Evolutionary conservation across 1,140 invertebrate species (phyloP), one percentile per base, ranked within the genome.

Genomic region (Liolophura sinensis): DNA sequence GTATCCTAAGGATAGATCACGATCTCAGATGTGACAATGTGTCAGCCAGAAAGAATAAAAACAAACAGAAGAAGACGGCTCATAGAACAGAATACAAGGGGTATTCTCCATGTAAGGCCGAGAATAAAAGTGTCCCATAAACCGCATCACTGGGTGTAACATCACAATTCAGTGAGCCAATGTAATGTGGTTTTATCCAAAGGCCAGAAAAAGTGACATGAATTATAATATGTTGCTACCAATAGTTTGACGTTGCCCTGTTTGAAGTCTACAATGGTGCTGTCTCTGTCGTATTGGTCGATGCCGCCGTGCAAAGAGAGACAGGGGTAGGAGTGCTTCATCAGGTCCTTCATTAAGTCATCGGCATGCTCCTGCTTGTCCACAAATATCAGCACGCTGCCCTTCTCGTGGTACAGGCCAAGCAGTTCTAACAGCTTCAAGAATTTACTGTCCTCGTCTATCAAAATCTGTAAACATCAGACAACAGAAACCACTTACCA

Each of bases 361-460:
- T 99, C 97, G 0, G 96, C 87, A 83, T 96, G 93, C 82, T 99
- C 97, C 85, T 99, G 98, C 78, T 99, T 99, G 78, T 99, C 97
- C 0, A 99, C 98, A 85, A 99, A 99, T 16, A 99, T 92, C 63
- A 99, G 93, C 9, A 92, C 91, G 77, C 93, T 96, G 24, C 97
- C 97, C 75, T 92, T 88, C 74, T 97, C 93, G 78, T 95, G 94
- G 86, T 96, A 99, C 62, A 94, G 87, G 1, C 98, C 98, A 5
- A 99, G 86, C 15, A 99, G 87, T 84, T 99, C 97, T 7, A 99
- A 84, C 0, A 99, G 86, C 85, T 99, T 99, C 62, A 99, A 91
- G 84, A 99, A 98, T 80, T 99, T 99, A 54, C 96, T 91, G 51
- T 99, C 97, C 68, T 99, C 97, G 70, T 97, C 94, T 6, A 99